phyloP scores from a whole-genome alignment of 2,113 vertebrate species.

The Pachycephala philippinensis region DNA sequence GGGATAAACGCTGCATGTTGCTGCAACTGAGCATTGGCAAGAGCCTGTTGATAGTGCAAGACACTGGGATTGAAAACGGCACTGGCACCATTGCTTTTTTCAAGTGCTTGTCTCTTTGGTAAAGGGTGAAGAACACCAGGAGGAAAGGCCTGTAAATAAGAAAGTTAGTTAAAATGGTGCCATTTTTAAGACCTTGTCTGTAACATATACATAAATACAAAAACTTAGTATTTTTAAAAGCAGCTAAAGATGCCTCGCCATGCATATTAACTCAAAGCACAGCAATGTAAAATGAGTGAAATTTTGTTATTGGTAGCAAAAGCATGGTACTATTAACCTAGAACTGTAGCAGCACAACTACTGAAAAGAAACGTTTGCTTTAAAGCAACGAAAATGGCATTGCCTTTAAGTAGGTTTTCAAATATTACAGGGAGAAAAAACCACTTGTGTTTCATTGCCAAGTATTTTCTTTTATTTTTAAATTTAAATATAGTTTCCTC shows the following conservation, averaged over 20 bases:
- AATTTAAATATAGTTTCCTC: conserved; percentile 52
- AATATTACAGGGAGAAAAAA: conserved; percentile 64
- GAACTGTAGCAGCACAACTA: conserved; percentile 78
- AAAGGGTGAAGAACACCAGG: conserved; percentile 94
- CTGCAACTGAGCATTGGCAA: conserved; percentile 92
- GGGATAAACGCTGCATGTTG: conserved; percentile 91
- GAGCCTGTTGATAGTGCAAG: conserved; percentile 98
- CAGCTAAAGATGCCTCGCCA: conserved; percentile 79
- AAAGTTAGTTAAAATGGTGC: conserved; percentile 52
- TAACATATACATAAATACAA: conserved; percentile 50
- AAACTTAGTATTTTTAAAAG: conserved; percentile 60
- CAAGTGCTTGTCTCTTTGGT: conserved; percentile 99
- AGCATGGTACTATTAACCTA: conserved; percentile 78
- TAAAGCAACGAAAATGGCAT: conserved; percentile 74
- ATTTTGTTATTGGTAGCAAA: conserved; percentile 79
- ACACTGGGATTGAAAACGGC: conserved; percentile 94
- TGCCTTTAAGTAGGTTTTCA: conserved; percentile 66
- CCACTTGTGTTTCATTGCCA: conserved; percentile 74
- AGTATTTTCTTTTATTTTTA: conserved; percentile 29
- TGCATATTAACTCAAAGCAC: conserved; percentile 82
- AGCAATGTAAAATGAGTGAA: conserved; percentile 80
- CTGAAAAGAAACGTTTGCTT: conserved; percentile 73
- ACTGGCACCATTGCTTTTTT: conserved; percentile 92
- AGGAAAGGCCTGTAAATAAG: conserved; percentile 87
- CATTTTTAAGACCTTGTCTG: conserved; percentile 5